Evolutionary conservation across 1,140 invertebrate species (phyloP).

Genomic region (Drosophila jambulina): DNA sequence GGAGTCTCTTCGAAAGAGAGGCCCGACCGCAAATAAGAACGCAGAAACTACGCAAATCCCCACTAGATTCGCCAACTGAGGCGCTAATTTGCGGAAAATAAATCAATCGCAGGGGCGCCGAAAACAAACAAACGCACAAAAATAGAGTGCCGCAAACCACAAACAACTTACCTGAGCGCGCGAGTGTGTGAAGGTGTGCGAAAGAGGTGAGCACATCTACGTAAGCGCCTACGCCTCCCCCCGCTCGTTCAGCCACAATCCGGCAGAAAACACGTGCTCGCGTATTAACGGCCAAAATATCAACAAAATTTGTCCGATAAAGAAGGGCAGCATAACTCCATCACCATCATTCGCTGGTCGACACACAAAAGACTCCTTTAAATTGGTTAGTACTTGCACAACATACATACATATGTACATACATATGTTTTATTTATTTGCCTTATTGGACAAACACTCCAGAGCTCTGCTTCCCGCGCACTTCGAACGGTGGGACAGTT

Average conservation of each 20-base stretch:
- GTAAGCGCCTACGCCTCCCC: neutral
- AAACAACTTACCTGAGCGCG: slow-evolving; percentile 27
- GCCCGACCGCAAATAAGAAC: slow-evolving; percentile 43
- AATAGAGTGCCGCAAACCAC: slow-evolving; percentile 38
- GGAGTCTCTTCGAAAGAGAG: slow-evolving; percentile 61
- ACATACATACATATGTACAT: too few relatives aligned
- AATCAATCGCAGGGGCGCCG: slow-evolving; percentile 33
- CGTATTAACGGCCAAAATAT: slow-evolving; percentile 48
- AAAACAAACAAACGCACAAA: slow-evolving; percentile 29
- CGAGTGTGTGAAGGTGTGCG: slow-evolving; percentile 1
- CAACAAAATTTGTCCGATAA: slow-evolving; percentile 54
- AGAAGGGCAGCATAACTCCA: slow-evolving; percentile 23
- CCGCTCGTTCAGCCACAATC: slow-evolving; percentile 25
- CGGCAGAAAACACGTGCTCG: slow-evolving; percentile 65
- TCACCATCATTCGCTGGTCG: slow-evolving; percentile 1
- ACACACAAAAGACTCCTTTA: slow-evolving; percentile 26
- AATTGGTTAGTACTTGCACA: slow-evolving; percentile 63
- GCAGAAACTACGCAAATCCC: slow-evolving; percentile 34
- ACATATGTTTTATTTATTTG: slow-evolving; percentile 57
- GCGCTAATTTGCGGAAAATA: slow-evolving; percentile 35
- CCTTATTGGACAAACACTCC: slow-evolving; percentile 51
- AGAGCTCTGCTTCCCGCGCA: slow-evolving; percentile 30
- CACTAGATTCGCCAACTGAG: slow-evolving; percentile 23
- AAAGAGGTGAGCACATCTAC: slow-evolving; percentile 17
- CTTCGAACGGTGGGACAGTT: slow-evolving; percentile 39